Conservation (phyloP, 2,113 vertebrate species). For the Hepsetus odoe region DNA sequence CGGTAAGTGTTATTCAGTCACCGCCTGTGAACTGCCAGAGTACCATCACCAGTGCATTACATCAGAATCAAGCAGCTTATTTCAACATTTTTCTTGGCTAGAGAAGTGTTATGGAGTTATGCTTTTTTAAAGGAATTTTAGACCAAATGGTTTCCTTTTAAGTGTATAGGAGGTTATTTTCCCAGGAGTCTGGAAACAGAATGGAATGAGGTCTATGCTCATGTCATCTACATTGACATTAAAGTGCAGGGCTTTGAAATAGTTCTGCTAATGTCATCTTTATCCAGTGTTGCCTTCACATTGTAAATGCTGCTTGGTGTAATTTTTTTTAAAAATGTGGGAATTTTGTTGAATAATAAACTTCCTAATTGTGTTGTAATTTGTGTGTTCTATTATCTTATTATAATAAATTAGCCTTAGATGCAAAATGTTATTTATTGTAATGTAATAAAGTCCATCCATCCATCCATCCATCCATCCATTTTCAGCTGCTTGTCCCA, state of each 20-base stretch:
- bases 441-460: no score
- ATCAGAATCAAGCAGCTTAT: neutral
- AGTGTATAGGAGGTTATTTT: neutral
- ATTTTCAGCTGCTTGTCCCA: no score
- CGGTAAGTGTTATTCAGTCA: no score
- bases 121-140: neutral
- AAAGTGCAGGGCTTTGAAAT: neutral
- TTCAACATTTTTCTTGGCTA: neutral
- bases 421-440: no score
- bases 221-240: neutral
- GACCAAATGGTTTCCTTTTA: neutral
- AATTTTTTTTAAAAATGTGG: no score
- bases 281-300: constrained; percentile 8
- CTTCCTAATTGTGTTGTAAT: no score
- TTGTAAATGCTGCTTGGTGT: neutral
- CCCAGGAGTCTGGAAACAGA: neutral
- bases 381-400: no score
- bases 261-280: neutral
- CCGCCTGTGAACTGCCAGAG: neutral
- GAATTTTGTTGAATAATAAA: no score
- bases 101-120: neutral
- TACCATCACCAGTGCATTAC: neutral
- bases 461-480: no score
- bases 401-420: no score
- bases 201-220: constrained; percentile 4